Base-by-base conservation (phyloP, 2,888 invertebrate species). In the Anaspis maculata region DNA sequence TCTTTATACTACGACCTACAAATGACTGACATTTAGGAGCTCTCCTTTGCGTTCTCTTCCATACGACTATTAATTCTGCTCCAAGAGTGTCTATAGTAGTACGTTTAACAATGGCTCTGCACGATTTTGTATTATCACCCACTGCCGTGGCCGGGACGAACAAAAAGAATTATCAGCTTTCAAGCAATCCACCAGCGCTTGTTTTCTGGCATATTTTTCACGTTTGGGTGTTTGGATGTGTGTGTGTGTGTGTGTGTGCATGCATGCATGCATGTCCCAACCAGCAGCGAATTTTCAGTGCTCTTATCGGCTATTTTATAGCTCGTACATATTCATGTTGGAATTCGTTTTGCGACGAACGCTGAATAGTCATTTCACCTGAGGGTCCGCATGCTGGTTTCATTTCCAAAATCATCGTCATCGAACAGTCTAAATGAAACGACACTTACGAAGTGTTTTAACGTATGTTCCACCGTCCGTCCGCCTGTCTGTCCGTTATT, bases 221-320 rank as follows among this genome's bases (percentile, higher is more conserved):
- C 32, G 32, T 32, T 32, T 21, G 19, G 30, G 36, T n/a, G n/a
- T n/a, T n/a, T n/a, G n/a, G n/a, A n/a, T n/a, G n/a, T n/a, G n/a
- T n/a, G n/a, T n/a, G n/a, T n/a, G n/a, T n/a, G n/a, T n/a, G n/a
- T n/a, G n/a, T n/a, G n/a, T n/a, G n/a, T n/a, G n/a, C n/a, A n/a
- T n/a, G n/a, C n/a, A n/a, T n/a, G n/a, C n/a, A n/a, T n/a, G n/a
- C n/a, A n/a, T 35, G 36, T 27, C 27, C 27, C 32, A 36, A 27
- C 32, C 36, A 28, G 24, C n/a, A 16, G 15, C 37, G 29, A 32
- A 37, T 37, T 37, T 37, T 32, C 37, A 37, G 21, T 21, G 37
- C 37, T 32, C 37, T 37, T 37, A 37, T 37, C 37, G 37, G 32
- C 32, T 32, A 29, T 37, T 32, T 36, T 36, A 36, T 36, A 27